Evolutionary conservation across 2,888 invertebrate species (phyloP).

Genomic region (Eupithecia vulgata): DNA sequence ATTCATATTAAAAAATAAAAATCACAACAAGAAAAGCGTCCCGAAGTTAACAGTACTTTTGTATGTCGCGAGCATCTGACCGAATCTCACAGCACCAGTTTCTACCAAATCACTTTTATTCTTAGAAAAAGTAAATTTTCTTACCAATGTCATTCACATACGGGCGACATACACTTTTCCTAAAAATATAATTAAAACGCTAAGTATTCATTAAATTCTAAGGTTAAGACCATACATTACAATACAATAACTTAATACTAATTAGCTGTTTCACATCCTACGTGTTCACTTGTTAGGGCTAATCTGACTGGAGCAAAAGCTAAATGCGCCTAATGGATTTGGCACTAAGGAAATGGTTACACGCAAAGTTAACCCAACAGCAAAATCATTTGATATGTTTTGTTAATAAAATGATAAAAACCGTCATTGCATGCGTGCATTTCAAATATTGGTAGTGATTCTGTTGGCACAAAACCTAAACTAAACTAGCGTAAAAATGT

Average conservation of each 20-base stretch:
- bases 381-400: slow-evolving; percentile 57
- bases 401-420: slow-evolving; percentile 43
- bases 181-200: slow-evolving; percentile 68
- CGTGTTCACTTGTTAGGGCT: slow-evolving; percentile 66
- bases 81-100: slow-evolving; percentile 81
- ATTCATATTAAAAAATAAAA: slow-evolving; percentile 66
- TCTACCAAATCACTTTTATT: slow-evolving; percentile 57
- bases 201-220: slow-evolving; percentile 66
- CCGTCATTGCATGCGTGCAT: slow-evolving; percentile 23
- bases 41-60: slow-evolving; percentile 62
- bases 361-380: slow-evolving; percentile 32
- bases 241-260: slow-evolving; percentile 80
- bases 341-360: slow-evolving; percentile 59
- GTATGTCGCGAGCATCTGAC: slow-evolving; percentile 79
- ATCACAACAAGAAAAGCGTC: slow-evolving; percentile 67
- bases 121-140: slow-evolving; percentile 37
- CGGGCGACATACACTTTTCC: slow-evolving; percentile 76
- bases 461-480: too few species aligned
- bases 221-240: slow-evolving; percentile 78
- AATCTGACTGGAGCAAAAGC: slow-evolving; percentile 54
- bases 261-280: slow-evolving; percentile 72
- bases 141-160: slow-evolving; percentile 69
- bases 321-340: slow-evolving; percentile 58
- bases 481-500: too few species aligned
- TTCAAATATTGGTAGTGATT: slow-evolving; percentile 35